phyloP scores from a whole-genome alignment of 2,113 vertebrate species.

The Oreochromis aureus region DNA sequence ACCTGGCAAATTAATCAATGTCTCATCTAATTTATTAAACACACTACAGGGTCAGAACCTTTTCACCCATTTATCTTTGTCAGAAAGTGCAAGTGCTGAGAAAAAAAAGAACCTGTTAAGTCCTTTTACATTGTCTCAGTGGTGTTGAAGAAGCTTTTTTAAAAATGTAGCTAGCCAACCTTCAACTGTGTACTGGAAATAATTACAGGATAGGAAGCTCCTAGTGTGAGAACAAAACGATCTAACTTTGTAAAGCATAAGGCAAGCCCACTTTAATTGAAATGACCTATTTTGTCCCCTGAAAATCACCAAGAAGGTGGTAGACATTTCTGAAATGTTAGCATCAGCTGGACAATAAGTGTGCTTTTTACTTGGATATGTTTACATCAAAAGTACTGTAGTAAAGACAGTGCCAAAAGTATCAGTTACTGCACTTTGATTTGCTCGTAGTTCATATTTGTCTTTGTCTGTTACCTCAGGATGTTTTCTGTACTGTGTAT shows the following conservation, averaged over 20 bases:
- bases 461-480: neutral
- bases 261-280: neutral
- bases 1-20: slow-evolving; percentile 48
- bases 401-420: neutral
- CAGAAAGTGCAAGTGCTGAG: neutral
- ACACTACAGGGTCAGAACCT: slow-evolving; percentile 30
- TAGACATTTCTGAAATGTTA: neutral
- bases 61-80: slow-evolving; percentile 45
- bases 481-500: neutral
- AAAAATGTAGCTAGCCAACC: neutral
- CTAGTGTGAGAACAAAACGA: neutral
- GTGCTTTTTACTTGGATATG: neutral
- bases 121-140: neutral
- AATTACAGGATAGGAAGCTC: neutral
- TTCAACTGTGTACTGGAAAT: neutral
- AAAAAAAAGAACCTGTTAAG: neutral
- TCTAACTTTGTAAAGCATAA: neutral
- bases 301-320: neutral
- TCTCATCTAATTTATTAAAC: slow-evolving; percentile 55
- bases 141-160: neutral
- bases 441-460: neutral
- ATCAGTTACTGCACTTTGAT: neutral
- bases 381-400: neutral
- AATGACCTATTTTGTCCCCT: neutral
- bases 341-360: neutral